Percentiles rank a stretch among this genome's conserved stretches.
Conservation (phyloP, 2,888 invertebrate species). For the Zootermopsis nevadensis region DNA sequence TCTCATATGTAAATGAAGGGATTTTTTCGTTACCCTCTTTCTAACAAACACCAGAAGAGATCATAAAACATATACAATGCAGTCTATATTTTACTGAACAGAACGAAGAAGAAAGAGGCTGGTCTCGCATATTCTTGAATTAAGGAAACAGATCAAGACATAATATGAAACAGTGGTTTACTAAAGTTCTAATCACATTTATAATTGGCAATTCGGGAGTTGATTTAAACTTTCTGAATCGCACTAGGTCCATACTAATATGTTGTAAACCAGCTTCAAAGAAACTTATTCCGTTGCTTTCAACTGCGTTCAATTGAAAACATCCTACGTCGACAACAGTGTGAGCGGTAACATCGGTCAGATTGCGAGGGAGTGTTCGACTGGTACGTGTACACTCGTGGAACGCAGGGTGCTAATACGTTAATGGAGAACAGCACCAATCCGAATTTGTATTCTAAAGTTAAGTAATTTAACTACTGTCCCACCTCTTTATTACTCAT, state of each 20-base stretch:
- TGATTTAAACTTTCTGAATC: neutral
- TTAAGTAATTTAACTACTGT: too few species aligned
- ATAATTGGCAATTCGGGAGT: neutral
- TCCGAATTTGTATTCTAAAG: too few species aligned
- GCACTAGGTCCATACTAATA: neutral
- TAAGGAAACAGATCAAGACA: neutral
- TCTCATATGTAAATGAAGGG: conserved; percentile 40
- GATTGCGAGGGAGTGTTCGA: neutral
- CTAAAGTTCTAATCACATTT: neutral
- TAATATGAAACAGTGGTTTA: neutral
- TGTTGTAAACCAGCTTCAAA: neutral
- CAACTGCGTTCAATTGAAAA: neutral
- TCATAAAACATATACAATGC: neutral
- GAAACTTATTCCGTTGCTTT: neutral
- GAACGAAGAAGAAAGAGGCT: neutral
- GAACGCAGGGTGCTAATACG: neutral
- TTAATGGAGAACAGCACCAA: too few species aligned
- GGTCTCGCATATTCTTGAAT: neutral
- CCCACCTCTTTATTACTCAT: too few species aligned
- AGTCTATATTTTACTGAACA: neutral
- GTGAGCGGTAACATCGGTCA: neutral
- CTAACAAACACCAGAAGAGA: neutral
- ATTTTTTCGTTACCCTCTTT: conserved; percentile 13
- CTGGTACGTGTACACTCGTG: neutral
- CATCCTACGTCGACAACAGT: neutral